These are phyloP conservation scores for Sinohyriopsis cumingii DNA, from an alignment of 2,888 invertebrate species.

Conservation along the genomic window DNA sequence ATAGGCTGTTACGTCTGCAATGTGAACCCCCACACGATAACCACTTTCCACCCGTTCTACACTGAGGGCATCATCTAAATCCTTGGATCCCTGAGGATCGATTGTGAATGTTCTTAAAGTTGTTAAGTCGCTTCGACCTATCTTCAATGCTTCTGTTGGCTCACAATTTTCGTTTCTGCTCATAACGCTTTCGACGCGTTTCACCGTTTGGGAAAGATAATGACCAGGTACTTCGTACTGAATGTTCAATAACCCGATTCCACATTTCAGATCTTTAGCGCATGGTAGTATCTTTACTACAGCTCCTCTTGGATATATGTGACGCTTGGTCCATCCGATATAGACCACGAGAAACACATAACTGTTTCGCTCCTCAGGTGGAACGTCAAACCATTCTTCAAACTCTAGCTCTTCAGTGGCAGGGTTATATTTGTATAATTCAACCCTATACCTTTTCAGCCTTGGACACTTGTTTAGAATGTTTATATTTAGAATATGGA, in stretches of 20 bases:
- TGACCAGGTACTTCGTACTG: constrained; percentile 25
- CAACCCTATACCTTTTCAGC: constrained; percentile 12
- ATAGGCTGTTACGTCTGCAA: constrained; percentile 41
- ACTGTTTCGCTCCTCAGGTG: constrained; percentile 26
- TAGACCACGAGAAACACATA: constrained; percentile 41
- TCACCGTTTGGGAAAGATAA: constrained; percentile 13
- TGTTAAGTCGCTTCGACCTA: constrained; percentile 26
- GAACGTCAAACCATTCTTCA: constrained; percentile 20
- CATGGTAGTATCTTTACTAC: constrained; percentile 32
- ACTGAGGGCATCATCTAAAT: constrained; percentile 44
- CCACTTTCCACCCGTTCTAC: constrained; percentile 12
- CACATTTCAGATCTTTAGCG: constrained; percentile 17
- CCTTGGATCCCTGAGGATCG: constrained; percentile 35
- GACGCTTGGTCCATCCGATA: constrained; percentile 29
- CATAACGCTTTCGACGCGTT: constrained; percentile 5
- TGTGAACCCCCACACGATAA: constrained; percentile 38
- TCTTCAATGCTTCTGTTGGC: background rate
- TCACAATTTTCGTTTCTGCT: background rate
- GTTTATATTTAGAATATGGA: constrained; percentile 19
- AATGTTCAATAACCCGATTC: constrained; percentile 18
- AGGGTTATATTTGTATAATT: constrained; percentile 26
- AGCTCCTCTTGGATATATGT: constrained; percentile 42
- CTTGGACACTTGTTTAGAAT: constrained; percentile 4
- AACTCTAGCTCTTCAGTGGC: constrained; percentile 13
- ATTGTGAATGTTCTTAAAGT: constrained; percentile 36